Base-by-base conservation (phyloP, 2,888 invertebrate species). In the Pristionchus arcanus region DNA sequence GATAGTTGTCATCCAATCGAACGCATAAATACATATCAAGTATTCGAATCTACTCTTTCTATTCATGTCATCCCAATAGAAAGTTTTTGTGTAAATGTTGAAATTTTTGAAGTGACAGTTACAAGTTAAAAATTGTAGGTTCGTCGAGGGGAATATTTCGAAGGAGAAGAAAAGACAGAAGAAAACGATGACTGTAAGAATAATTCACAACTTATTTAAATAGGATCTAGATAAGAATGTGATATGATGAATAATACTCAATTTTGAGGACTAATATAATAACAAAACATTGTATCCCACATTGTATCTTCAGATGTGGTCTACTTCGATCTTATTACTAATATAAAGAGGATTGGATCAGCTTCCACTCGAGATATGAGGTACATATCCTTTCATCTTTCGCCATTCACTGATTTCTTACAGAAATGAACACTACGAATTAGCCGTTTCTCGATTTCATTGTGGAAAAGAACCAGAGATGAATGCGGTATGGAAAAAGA, bases 141-240 rank as follows among this genome's bases (percentile, higher is more conserved):
- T 4, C 88, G 59, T 77, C 77, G 74, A 15, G 88, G 88, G 15
- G 77, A 88, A 77, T 92, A 93, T 84, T 93, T 93, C 88, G 93
- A 93, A 88, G 93, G 93, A 25, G 93, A 93, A 71, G 93, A 93
- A 83, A 90, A 93, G 34, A 92, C 90, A 77, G 93, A 92, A 86
- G 90, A 91, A 85, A 77, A 85, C 42, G 91, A 90, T 21, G 91
- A 93, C 13, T 91, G 42, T 49, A 49, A 49, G 42, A 49, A 49
- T 42, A 5, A 42, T 9, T 49, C 42, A 49, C 42, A 11, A 49
- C 13, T 49, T 49, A 49, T 49, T 49, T 49, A 49, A 0, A 7
- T 49, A 9, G 0, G 42, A 49, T 13, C 42, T 49, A 49, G 11
- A 49, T 49, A 49, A 49, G 42, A 49, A 49, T 49, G 42, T 49